phyloP scores from a whole-genome alignment of 2,797 vertebrate species.

The Enteromius trimaculatus region DNA sequence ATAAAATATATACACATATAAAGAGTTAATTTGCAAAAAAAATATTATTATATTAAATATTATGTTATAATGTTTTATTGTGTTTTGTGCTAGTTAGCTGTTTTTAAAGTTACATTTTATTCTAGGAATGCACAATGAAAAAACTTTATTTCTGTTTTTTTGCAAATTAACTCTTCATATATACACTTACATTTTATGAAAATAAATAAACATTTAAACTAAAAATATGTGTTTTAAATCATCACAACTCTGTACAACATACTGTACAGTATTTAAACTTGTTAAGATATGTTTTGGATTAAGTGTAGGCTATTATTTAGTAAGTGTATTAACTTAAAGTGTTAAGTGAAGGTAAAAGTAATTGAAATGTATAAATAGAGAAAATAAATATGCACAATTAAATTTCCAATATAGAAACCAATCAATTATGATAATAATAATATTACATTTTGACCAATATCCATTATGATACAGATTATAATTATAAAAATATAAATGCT shows the following conservation, averaged over 20 bases:
- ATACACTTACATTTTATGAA: not conserved
- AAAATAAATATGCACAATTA: not conserved
- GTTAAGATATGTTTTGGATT: not conserved
- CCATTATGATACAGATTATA: not conserved
- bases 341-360: not conserved
- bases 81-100: too few species aligned
- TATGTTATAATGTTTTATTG: too few species aligned
- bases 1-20: too few species aligned
- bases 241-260: too few species aligned
- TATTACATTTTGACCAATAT: not conserved
- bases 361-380: not conserved
- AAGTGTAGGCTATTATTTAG: too few species aligned
- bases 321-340: not conserved
- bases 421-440: not conserved
- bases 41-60: too few species aligned
- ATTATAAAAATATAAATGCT: not conserved
- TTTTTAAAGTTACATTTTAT: too few species aligned
- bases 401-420: not conserved
- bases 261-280: not conserved
- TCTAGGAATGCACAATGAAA: too few species aligned
- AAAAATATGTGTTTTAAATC: not conserved
- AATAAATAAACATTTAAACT: not conserved
- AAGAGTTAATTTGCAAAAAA: too few species aligned
- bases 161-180: too few species aligned
- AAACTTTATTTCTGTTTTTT: too few species aligned